Percentiles rank a stretch among this genome's conserved stretches.
Evolutionary conservation across 1,140 invertebrate species (phyloP).

Genomic region (Ceratosolen solmsi): DNA sequence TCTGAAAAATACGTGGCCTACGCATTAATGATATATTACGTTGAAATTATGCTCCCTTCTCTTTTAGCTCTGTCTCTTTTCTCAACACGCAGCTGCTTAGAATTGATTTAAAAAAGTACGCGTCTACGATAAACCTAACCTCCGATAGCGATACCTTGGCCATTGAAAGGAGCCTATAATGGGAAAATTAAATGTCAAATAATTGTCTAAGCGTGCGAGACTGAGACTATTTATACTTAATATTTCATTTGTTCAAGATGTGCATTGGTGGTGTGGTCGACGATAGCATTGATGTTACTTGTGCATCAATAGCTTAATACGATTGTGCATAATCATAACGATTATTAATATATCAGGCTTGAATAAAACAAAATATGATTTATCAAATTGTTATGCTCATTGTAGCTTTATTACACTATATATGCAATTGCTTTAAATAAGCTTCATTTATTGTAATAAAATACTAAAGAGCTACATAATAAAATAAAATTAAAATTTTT

Average conservation of each 20-base stretch:
- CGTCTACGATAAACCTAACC: conserved; percentile 4
- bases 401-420: not conserved
- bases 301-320: not conserved
- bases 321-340: not conserved
- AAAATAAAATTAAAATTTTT: conserved; percentile 36
- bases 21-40: not conserved
- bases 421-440: not conserved
- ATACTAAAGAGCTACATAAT: conserved; percentile 22
- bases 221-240: not conserved
- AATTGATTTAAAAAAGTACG: not conserved
- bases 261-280: not conserved
- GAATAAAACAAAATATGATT: not conserved
- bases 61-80: not conserved
- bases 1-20: not conserved
- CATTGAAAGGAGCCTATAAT: too few relatives aligned
- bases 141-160: not conserved
- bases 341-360: not conserved
- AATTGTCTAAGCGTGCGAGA: too few relatives aligned
- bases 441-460: conserved; percentile 20
- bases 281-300: not conserved
- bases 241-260: not conserved
- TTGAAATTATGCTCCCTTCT: not conserved
- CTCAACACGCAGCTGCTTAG: not conserved
- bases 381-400: too few relatives aligned
- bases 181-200: too few relatives aligned